Percentiles rank a stretch among this genome's conserved stretches.
phyloP scores from a whole-genome alignment of 23 tunicate species.

The Trididemnum clinides region DNA sequence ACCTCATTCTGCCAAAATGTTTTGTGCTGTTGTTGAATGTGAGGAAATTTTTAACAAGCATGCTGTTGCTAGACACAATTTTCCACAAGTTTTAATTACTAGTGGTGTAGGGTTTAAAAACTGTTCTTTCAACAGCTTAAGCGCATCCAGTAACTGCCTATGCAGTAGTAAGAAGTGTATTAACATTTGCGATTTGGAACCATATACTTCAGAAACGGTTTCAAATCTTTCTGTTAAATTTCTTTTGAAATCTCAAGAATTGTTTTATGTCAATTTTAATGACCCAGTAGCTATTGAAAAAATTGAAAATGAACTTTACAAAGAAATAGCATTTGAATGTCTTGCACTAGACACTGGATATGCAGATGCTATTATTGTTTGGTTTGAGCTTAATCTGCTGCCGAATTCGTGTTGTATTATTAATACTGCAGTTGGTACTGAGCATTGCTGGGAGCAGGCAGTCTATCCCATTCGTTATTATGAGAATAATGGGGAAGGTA shows the following conservation, averaged over 20 bases:
- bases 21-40: slow-evolving; percentile 55
- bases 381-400: slow-evolving; percentile 66
- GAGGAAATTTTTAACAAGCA: slow-evolving; percentile 54
- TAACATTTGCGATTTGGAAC: slow-evolving; percentile 34
- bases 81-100: slow-evolving; percentile 24
- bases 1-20: slow-evolving; percentile 50
- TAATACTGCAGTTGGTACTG: slow-evolving; percentile 36
- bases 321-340: slow-evolving; percentile 4
- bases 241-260: slow-evolving; percentile 7
- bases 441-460: slow-evolving; percentile 91
- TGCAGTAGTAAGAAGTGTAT: background rate
- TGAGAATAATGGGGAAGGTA: too few species aligned
- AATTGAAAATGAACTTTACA: slow-evolving; percentile 17
- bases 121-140: background rate
- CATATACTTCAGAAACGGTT: slow-evolving; percentile 77
- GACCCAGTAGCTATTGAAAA: slow-evolving; percentile 43
- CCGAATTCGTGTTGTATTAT: background rate
- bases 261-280: slow-evolving; percentile 58
- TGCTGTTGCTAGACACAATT: background rate
- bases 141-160: background rate
- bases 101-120: slow-evolving; percentile 50
- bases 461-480: slow-evolving; percentile 70
- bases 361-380: slow-evolving; percentile 57
- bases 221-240: slow-evolving; percentile 33
- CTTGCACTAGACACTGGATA: slow-evolving; percentile 5